phyloP scores from a whole-genome alignment of 2,888 invertebrate species.

The Flexamia atlantica region DNA sequence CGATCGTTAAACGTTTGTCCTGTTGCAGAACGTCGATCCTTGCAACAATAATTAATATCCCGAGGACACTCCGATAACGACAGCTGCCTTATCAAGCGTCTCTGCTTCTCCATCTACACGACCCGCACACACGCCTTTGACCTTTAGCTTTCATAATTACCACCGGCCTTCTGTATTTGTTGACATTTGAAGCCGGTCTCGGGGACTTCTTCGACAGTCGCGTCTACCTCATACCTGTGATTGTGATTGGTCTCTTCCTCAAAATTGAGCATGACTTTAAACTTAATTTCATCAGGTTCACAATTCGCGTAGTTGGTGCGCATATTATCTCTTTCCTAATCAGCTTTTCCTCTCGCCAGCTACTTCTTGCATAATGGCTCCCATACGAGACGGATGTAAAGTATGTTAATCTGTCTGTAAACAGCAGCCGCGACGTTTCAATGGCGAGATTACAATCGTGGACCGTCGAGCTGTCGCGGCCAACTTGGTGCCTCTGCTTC shows the following conservation, averaged over 20 bases:
- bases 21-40: too few species aligned
- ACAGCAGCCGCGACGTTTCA: background rate
- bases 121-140: background rate
- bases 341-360: background rate
- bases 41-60: background rate
- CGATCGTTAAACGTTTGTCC: too few species aligned
- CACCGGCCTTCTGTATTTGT: conserved; percentile 18
- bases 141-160: conserved; percentile 34
- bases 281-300: too few species aligned
- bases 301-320: too few species aligned
- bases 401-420: background rate
- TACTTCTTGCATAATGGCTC: background rate
- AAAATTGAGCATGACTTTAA: too few species aligned
- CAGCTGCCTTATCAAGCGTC: conserved; percentile 5
- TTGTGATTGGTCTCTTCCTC: too few species aligned
- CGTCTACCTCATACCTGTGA: background rate
- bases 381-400: background rate
- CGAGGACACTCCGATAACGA: background rate
- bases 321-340: too few species aligned
- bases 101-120: conserved; percentile 9
- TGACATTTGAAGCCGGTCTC: conserved; percentile 22
- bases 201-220: background rate
- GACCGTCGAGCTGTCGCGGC: background rate
- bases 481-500: background rate
- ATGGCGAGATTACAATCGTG: conserved; percentile 14